Base-by-base conservation (phyloP, 2,113 vertebrate species). In the Oryzias celebensis region DNA sequence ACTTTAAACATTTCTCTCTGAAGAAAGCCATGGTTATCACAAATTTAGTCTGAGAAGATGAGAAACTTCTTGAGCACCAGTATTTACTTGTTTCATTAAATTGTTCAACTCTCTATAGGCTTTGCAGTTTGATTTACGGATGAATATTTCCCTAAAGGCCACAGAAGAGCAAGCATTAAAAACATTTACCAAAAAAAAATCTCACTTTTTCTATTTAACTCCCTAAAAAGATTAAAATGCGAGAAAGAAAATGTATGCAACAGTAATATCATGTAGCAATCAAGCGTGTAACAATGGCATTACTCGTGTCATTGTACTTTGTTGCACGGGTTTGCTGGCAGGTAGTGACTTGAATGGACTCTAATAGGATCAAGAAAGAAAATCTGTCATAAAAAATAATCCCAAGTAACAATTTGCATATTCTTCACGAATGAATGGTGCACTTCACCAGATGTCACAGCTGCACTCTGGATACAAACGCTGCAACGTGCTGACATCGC, bases 321-420 rank as follows among this genome's bases (percentile, higher is more conserved):
- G 77, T 62, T 69, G 41, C 83, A 52, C 22, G 58, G 42, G 55
- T 65, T 73, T 69, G n/a, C 76, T 78, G 80, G 73, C 82, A 87
- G 83, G 77, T 84, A 64, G 70, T 55, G 62, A 65, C 73, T 75
- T 66, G 61, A 88, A 58, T 8, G 5, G 57, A 54, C 71, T 63
- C 71, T 83, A 87, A 87, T 78, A 88, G 82, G 87, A 86, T 90
- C 80, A 84, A 77, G 75, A 61, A 73, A 69, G 71, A 52, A 83
- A 83, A 83, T 73, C 86, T 82, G 84, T 87, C 83, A 87, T 80
- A 43, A 86, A 80, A 84, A 82, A 86, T 79, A 88, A 86, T 88
- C 89, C 84, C 22, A 69, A 51, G 41, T 70, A 84, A 81, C 75
- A 88, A 83, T 86, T 85, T 86, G 79, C 79, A 85, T 87, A 84